phyloP scores from a whole-genome alignment of 2,888 invertebrate genomes.

The Tachina grossa region DNA sequence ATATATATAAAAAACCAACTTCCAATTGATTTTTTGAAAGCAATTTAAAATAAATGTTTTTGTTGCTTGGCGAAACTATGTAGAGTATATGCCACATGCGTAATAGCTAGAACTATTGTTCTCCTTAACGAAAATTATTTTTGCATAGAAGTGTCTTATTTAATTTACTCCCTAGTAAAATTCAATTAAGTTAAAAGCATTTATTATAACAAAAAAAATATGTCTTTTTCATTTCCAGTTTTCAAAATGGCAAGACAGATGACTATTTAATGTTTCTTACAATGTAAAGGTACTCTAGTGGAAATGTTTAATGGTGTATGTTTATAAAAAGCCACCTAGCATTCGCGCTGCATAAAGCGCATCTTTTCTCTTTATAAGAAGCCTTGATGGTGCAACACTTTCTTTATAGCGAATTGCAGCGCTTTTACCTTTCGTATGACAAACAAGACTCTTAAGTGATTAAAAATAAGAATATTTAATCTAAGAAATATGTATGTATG shows the following conservation, averaged over 20 bases:
- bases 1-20: slow-evolving; percentile 24
- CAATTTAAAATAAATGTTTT: slow-evolving; percentile 56
- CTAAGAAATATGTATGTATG: neutral
- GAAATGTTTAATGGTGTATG: slow-evolving; percentile 73
- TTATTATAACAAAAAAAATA: slow-evolving; percentile 7
- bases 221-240: slow-evolving; percentile 58
- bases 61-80: slow-evolving; percentile 31
- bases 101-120: slow-evolving; percentile 50
- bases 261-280: slow-evolving; percentile 57
- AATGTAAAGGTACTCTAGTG: slow-evolving; percentile 72
- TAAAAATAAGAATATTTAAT: slow-evolving; percentile 73
- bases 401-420: neutral
- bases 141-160: slow-evolving; percentile 13
- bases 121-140: slow-evolving; percentile 11
- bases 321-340: slow-evolving; percentile 37
- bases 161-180: slow-evolving; percentile 62
- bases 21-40: slow-evolving; percentile 64
- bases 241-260: slow-evolving; percentile 53
- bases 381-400: slow-evolving; percentile 4
- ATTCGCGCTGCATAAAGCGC: neutral
- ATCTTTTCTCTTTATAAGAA: neutral
- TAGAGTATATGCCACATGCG: slow-evolving; percentile 56
- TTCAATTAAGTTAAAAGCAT: slow-evolving; percentile 75
- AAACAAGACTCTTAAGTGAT: slow-evolving; percentile 77
- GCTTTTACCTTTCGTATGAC: slow-evolving; percentile 71